Base-by-base conservation (phyloP, 2,888 invertebrate genomes). In the Pilophorus perplexus region DNA sequence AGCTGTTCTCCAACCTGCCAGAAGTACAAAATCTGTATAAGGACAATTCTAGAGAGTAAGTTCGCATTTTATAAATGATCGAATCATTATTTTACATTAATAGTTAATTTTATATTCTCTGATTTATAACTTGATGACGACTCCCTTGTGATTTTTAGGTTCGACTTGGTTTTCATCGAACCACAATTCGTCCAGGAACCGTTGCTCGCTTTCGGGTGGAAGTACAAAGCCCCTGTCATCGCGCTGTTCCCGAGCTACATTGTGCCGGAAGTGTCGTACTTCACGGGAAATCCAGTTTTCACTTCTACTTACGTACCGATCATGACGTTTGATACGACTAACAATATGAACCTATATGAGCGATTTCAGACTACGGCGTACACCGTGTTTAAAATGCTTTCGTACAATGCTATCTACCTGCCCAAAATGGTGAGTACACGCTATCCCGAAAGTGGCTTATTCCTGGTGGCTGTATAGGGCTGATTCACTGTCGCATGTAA, bases 81-180 rank as follows among this genome's bases (percentile, higher is more conserved):
- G n/a, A n/a, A 2, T 22, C 12, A 50, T 25, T 50, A 12, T 8
- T 8, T 33, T 33, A 8, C 33, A 6, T 22, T 8, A 33, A 33
- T 8, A 6, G 12, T 33, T 12, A 6, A 48, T 22, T 1, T 48
- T 50, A 10, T 10, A 6, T 12, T 50, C 25, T 18, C 2, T n/a
- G n/a, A n/a, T n/a, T n/a, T n/a, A n/a, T n/a, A n/a, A n/a, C n/a
- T n/a, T 33, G 10, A 33, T 10, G 33, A 33, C 33, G 8, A 33
- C 10, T 6, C 10, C 33, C 6, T 10, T 20, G n/a, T n/a, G n/a
- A n/a, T 27, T 44, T 10, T n/a, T 27, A 62, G 62, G 12, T 72
- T 59, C 54, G 72, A 72, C 52, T 27, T 72, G 20, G 38, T 72
- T 2, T 60, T 72, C 14, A 5, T 66, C 1, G 72, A 72, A 66